These are phyloP conservation scores for Ferrisia virgata DNA, from an alignment of 2,888 invertebrate genomes.

Conservation along the genomic window DNA sequence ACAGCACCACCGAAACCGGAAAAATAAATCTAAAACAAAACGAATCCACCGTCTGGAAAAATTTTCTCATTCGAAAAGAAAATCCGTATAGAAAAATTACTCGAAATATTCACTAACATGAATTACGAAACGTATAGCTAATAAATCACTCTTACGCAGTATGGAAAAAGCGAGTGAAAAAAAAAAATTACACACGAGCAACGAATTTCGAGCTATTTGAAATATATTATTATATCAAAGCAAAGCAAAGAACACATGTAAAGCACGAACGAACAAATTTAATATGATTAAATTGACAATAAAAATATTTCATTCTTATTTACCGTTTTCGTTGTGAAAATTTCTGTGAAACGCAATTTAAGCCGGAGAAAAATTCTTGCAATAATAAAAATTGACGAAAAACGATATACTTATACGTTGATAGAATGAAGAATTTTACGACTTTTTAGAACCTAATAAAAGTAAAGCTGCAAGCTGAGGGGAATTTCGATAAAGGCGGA, in stretches of 20 bases:
- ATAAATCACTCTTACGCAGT: not conserved
- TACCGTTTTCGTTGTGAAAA: not conserved
- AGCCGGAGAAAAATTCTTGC: slow-evolving; percentile 11
- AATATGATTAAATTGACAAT: slow-evolving; percentile 30
- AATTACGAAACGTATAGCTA: not conserved
- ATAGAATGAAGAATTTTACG: slow-evolving; percentile 43
- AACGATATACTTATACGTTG: slow-evolving; percentile 40
- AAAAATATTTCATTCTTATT: slow-evolving; percentile 28
- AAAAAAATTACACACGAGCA: not conserved
- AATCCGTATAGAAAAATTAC: not conserved
- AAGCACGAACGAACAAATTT: slow-evolving; percentile 21
- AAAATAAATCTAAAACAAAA: not conserved
- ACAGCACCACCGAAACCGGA: not conserved
- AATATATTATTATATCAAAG: slow-evolving; percentile 1
- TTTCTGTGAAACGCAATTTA: not conserved
- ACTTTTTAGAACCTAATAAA: slow-evolving; percentile 44
- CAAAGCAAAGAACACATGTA: not conserved
- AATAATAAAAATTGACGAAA: slow-evolving; percentile 40
- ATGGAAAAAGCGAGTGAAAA: not conserved
- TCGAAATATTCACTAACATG: not conserved
- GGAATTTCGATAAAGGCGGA: slow-evolving; percentile 41
- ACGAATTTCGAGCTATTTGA: not conserved
- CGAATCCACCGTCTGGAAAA: not conserved
- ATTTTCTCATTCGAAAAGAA: slow-evolving; percentile 2
- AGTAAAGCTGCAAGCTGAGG: slow-evolving; percentile 39